phyloP scores from a whole-genome alignment of 1,140 invertebrate species.

The Fopius arisanus region DNA sequence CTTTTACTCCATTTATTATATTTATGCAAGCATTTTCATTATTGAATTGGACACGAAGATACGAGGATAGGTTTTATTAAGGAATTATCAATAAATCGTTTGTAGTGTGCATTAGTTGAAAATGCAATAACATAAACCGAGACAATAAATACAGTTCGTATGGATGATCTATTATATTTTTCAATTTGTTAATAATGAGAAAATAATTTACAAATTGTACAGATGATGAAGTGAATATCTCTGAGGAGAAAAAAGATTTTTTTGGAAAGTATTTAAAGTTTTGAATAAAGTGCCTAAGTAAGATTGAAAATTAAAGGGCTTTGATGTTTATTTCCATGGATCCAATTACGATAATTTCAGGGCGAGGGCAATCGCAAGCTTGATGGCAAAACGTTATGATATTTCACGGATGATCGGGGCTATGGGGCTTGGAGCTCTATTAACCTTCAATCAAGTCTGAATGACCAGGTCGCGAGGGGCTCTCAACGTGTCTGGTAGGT shows the following conservation, averaged over 20 bases:
- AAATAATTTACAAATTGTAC: slow-evolving; percentile 26
- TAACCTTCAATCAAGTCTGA: slow-evolving; percentile 24
- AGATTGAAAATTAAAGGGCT: not conserved
- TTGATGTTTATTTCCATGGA: not conserved
- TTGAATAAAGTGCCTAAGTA: slow-evolving; percentile 13
- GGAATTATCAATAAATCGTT: not conserved
- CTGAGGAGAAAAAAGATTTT: not conserved
- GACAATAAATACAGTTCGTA: not conserved
- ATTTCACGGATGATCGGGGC: not conserved
- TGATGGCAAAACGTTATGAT: not conserved
- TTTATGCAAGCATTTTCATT: not conserved
- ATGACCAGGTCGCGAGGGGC: slow-evolving; percentile 3
- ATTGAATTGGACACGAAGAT: not conserved
- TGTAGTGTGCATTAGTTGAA: not conserved
- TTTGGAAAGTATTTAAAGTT: not conserved
- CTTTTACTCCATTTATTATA: not conserved
- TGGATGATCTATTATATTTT: not conserved
- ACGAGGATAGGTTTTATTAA: not conserved
- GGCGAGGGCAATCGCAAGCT: not conserved
- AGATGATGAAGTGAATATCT: slow-evolving; percentile 20
- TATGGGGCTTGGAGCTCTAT: not conserved
- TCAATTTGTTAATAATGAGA: slow-evolving; percentile 15
- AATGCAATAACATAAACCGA: not conserved
- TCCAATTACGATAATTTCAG: not conserved
- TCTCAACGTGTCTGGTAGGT: not conserved